A percentile compares a stretch with the other conserved stretches of the same genome.
Conservation (phyloP, 30 jellyfish, hydroid and myxozoan species). For the Chironex yamaguchii region DNA sequence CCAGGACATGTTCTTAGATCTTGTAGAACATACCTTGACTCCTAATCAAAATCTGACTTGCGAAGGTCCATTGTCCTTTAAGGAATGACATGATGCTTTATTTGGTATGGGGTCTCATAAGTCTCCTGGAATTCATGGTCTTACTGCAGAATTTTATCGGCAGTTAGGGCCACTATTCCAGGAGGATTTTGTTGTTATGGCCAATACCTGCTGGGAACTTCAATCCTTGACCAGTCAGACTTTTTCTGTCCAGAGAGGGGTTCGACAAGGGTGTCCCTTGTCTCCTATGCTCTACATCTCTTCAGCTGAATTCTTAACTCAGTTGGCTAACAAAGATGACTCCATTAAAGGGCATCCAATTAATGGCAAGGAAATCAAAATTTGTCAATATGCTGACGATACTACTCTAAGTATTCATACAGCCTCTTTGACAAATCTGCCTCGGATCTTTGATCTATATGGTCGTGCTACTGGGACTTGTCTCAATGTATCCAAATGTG, state of each 20-base stretch:
- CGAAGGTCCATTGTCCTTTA: background rate
- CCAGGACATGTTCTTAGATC: too few species aligned
- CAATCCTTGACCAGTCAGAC: background rate
- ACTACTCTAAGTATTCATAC: too few species aligned
- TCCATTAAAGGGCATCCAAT: background rate
- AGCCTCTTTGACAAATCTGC: too few species aligned
- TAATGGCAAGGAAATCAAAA: background rate
- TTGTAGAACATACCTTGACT: too few species aligned
- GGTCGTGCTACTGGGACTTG: too few species aligned
- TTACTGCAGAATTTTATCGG: conserved; percentile 11
- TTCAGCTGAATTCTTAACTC: background rate
- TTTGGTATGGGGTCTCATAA: background rate
- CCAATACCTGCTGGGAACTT: too few species aligned
- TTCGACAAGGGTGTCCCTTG: conserved; percentile 41
- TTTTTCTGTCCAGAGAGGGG: conserved; percentile 15
- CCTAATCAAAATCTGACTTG: background rate
- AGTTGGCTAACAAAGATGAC: background rate
- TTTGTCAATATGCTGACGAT: conserved; percentile 51
- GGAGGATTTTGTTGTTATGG: too few species aligned
- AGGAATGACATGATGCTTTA: background rate
- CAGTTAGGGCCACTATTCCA: background rate
- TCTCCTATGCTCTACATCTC: conserved; percentile 23
- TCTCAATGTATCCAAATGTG: too few species aligned
- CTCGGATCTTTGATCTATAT: too few species aligned
- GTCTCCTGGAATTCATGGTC: conserved; percentile 26